Evolutionary conservation across 1,140 invertebrate species (phyloP), one percentile per base, ranked within the genome.

Genomic region (Ceratina calcarata): DNA sequence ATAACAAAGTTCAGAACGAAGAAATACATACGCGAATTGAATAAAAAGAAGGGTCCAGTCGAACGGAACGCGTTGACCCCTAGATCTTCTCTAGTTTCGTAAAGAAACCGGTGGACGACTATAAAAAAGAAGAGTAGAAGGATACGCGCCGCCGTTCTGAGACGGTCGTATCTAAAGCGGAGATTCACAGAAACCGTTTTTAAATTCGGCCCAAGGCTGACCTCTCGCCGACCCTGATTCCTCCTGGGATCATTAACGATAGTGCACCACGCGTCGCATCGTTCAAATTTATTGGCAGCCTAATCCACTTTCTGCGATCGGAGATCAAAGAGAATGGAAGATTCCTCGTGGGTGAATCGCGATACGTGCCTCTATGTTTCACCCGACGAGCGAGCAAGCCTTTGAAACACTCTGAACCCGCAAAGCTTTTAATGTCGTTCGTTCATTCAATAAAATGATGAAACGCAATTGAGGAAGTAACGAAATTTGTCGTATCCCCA

Each of bases 111-210:
- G 37, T 45, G 37, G 37, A 45, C 10, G 32, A 6, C 37, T 45
- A 57, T 16, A 57, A 57, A 32, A 22, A 16, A 18, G 6, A 6
- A 37, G 6, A 7, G 37, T 1, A 45, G 10, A 45, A 7, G 7
- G 37, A 45, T 45, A 45, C 37, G 37, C n/a, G 10, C 10, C n/a
- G n/a, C 2, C 6, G 6, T 37, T 37, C 15, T 51, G 18, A 53
- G 51, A 6, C 20, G 12, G 53, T 61, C 20, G 24, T 81, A 81
- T 81, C 53, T 69, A 24, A 51, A 76, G 10, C 18, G 12, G 55
- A 84, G 75, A 84, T 84, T 74, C 82, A 74, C 22, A 71, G 58
- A 70, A 70, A 74, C n/a, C 58, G 57, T 69, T 73, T 66, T 84
- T 72, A 76, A 77, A 55, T 68, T 62, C 22, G 18, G n/a, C 27